A percentile compares a stretch with the other conserved stretches of the same genome.
These are phyloP conservation scores for Oreortyx pictus DNA, from an alignment of 2,797 vertebrate species.

Conservation along the genomic window DNA sequence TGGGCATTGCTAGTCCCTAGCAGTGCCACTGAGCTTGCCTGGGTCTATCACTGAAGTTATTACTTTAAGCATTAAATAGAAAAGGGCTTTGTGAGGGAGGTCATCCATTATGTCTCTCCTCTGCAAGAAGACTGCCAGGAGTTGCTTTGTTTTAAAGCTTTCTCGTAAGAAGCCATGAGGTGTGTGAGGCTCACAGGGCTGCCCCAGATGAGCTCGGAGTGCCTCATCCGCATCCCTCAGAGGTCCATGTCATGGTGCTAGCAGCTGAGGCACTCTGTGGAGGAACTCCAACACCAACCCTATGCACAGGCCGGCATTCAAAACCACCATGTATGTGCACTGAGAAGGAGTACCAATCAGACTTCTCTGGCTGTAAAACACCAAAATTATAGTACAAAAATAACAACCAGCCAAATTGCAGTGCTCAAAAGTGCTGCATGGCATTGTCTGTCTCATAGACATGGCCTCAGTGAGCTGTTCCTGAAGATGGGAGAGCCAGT, in stretches of 20 bases:
- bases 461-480: neutral
- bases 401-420: neutral
- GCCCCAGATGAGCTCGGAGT: neutral
- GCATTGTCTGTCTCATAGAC: neutral
- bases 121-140: neutral
- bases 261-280: neutral
- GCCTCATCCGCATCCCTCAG: neutral
- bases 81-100: neutral
- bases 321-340: neutral
- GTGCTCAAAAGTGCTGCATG: neutral
- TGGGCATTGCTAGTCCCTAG: neutral
- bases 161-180: neutral
- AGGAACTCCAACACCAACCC: neutral
- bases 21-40: neutral
- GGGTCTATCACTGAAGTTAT: accelerated
- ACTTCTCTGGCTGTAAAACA: neutral
- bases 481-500: neutral
- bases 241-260: neutral
- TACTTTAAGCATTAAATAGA: neutral
- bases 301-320: neutral
- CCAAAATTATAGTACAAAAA: neutral
- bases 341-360: neutral
- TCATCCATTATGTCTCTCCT: neutral
- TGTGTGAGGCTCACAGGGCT: neutral
- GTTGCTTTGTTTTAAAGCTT: neutral